A percentile compares a stretch with the other conserved stretches of the same genome.
Evolutionary conservation across 2,113 vertebrate genomes (phyloP).

Genomic region (Bucco capensis): DNA sequence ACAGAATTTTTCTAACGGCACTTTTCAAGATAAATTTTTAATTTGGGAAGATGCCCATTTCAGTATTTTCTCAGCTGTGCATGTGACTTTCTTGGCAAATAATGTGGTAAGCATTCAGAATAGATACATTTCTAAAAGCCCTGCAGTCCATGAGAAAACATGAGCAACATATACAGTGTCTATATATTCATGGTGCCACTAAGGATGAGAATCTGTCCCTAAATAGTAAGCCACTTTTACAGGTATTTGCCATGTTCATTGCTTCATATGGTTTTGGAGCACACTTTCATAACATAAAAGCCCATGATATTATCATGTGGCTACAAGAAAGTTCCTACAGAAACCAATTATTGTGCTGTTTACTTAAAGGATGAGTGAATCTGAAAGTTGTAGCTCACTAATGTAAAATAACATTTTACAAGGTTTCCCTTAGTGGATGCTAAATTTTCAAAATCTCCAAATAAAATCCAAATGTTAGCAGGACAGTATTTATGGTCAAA

Average conservation of each 20-base stretch:
- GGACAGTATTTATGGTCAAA: not conserved
- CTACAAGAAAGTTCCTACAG: not conserved
- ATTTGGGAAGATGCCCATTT: constrained; percentile 36
- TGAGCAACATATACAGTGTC: not conserved
- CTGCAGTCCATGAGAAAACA: not conserved
- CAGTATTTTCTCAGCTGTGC: constrained; percentile 55
- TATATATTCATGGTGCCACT: not conserved
- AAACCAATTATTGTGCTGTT: not conserved
- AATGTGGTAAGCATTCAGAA: constrained; percentile 19
- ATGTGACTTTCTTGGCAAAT: constrained; percentile 45
- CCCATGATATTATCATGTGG: not conserved
- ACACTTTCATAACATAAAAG: not conserved
- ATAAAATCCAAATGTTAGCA: not conserved
- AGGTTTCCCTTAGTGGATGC: not conserved
- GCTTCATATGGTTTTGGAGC: not conserved
- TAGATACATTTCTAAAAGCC: not conserved
- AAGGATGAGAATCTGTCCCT: not conserved
- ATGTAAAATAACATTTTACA: not conserved
- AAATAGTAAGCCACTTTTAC: not conserved
- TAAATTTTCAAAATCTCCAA: not conserved
- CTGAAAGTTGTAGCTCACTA: not conserved
- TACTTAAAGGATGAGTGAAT: not conserved
- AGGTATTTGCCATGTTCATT: not conserved
- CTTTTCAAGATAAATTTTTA: constrained; percentile 41
- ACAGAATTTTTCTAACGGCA: not conserved